Percentiles rank a stretch among this genome's conserved stretches.
These are phyloP conservation scores for Drosophila engyochracea DNA, from an alignment of 2,888 invertebrate genomes.

Conservation along the genomic window DNA sequence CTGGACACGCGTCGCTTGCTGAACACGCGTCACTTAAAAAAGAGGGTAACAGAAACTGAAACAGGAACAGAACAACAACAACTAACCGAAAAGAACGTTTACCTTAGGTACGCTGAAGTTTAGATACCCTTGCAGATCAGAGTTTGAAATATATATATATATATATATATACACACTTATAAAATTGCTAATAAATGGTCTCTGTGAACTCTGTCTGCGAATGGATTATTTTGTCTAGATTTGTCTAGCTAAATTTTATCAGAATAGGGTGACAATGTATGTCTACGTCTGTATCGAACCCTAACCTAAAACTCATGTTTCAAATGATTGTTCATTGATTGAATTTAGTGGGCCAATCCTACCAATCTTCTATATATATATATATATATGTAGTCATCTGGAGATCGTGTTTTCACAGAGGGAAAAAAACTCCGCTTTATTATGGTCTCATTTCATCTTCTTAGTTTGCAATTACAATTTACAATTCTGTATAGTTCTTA, in stretches of 20 bases:
- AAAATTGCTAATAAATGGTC: not conserved
- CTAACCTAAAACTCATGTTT: not conserved
- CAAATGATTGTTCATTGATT: too few relatives aligned
- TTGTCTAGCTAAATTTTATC: not conserved
- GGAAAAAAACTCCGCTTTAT: not conserved
- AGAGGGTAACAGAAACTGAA: constrained; percentile 1
- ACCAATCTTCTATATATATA: too few relatives aligned
- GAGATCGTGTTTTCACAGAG: not conserved
- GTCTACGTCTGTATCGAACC: too few relatives aligned
- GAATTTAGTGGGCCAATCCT: too few relatives aligned
- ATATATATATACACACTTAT: not conserved
- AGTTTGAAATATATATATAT: not conserved
- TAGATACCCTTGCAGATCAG: not conserved
- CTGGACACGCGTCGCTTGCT: constrained; percentile 67
- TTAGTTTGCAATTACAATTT: not conserved
- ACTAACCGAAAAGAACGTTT: not conserved
- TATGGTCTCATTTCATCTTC: not conserved
- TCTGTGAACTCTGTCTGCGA: not conserved
- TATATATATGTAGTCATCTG: not conserved
- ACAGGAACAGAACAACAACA: not conserved
- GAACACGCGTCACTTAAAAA: constrained; percentile 19
- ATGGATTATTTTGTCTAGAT: not conserved
- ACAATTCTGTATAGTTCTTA: not conserved
- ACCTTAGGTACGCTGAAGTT: not conserved
- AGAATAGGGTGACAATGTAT: not conserved